phyloP scores from a whole-genome alignment of 1,140 invertebrate genomes.

The Sitophilus oryzae region DNA sequence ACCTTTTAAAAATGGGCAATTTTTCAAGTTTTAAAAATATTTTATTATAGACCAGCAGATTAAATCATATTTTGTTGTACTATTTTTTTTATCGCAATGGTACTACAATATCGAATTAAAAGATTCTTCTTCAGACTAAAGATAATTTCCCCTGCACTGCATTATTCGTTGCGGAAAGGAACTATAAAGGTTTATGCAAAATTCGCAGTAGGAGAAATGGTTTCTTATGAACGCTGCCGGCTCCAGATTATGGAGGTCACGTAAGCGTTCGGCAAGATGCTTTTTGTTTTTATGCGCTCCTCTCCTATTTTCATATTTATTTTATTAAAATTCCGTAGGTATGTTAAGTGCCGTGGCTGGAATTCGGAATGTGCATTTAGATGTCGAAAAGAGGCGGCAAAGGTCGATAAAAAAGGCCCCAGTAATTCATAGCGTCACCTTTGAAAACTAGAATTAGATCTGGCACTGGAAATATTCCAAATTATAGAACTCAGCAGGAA shows the following conservation, averaged over 20 bases:
- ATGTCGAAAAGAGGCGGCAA: not conserved
- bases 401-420: not conserved
- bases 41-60: too few relatives aligned
- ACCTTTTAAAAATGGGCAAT: too few relatives aligned
- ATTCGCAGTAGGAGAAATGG: not conserved
- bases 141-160: too few relatives aligned
- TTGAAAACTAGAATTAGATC: not conserved
- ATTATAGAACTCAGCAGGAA: too few relatives aligned
- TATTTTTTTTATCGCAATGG: too few relatives aligned
- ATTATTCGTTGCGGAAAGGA: not conserved
- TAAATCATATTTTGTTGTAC: too few relatives aligned
- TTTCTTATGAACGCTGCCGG: not conserved
- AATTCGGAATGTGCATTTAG: conserved; percentile 3
- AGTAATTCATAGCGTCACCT: not conserved
- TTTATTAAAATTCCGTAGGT: conserved; percentile 19
- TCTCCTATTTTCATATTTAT: conserved; percentile 19
- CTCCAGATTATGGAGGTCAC: conserved; percentile 9
- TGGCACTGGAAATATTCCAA: too few relatives aligned
- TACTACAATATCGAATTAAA: too few relatives aligned
- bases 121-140: too few relatives aligned
- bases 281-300: conserved; percentile 16
- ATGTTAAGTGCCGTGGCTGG: conserved; percentile 7
- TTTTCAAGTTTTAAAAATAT: too few relatives aligned
- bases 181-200: not conserved
- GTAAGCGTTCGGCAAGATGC: conserved; percentile 13